These are phyloP conservation scores for Neosalanx taihuensis DNA, from an alignment of 2,797 vertebrate genomes.

Conservation along the genomic window DNA sequence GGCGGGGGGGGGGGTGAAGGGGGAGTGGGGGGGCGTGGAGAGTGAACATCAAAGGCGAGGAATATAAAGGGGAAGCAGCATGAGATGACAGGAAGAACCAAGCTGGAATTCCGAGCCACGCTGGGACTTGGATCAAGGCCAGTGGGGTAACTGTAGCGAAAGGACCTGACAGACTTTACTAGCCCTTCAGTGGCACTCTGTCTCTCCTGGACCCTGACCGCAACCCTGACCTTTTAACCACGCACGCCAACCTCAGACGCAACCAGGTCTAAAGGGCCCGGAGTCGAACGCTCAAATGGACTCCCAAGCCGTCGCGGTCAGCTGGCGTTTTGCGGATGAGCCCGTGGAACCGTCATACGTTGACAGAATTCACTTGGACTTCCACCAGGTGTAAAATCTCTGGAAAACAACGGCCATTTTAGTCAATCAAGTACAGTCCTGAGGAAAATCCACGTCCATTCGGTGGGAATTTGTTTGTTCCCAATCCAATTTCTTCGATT, in stretches of 20 bases:
- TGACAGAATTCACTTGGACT: background rate
- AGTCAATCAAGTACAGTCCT: background rate
- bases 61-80: slow-evolving; percentile 59
- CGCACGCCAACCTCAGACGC: slow-evolving; percentile 24
- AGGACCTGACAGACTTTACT: slow-evolving; percentile 43
- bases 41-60: slow-evolving; percentile 59
- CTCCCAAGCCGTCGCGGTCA: background rate
- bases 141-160: slow-evolving; percentile 43
- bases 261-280: background rate
- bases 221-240: slow-evolving; percentile 19
- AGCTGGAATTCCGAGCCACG: slow-evolving; percentile 62
- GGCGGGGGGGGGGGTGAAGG: slow-evolving; percentile 49
- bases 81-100: slow-evolving; percentile 58
- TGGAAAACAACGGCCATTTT: background rate
- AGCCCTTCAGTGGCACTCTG: slow-evolving; percentile 31
- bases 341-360: background rate
- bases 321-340: background rate
- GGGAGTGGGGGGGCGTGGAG: slow-evolving; percentile 55
- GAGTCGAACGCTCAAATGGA: background rate
- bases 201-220: slow-evolving; percentile 11
- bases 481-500: slow-evolving; percentile 9
- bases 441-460: background rate
- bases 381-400: background rate
- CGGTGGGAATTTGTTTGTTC: slow-evolving; percentile 2
- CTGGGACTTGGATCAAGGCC: slow-evolving; percentile 58